Conservation (phyloP, 2,113 vertebrate species). For the Salvelinus sp. region DNA sequence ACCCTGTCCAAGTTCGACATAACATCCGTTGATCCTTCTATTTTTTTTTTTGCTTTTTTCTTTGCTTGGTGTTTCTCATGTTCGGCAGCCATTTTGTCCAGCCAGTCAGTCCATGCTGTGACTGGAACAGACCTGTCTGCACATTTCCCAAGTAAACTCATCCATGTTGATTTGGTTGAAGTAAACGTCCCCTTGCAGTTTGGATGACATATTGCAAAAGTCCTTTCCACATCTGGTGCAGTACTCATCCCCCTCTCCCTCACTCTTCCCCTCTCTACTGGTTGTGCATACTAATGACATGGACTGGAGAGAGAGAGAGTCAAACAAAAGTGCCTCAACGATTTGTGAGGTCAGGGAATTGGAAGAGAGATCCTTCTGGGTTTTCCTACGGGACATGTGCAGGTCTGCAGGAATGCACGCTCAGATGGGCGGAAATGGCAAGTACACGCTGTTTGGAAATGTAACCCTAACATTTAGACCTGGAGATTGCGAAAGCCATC, state of each 20-base stretch:
- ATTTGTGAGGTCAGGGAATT: constrained; percentile 14
- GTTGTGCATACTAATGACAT: constrained; percentile 12
- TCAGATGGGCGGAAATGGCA: constrained; percentile 43
- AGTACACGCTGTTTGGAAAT: constrained; percentile 54
- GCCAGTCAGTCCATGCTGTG: too few species aligned
- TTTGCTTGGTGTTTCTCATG: neutral
- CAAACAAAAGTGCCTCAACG: constrained; percentile 3
- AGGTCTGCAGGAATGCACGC: constrained; percentile 33
- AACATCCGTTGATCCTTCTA: constrained; percentile 36
- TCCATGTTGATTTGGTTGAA: constrained; percentile 20
- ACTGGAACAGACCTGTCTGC: neutral
- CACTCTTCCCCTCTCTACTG: neutral
- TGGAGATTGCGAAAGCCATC: constrained; percentile 41
- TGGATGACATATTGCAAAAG: constrained; percentile 68
- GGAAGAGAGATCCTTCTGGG: neutral
- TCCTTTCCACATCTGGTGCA: constrained; percentile 65
- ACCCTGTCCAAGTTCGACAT: neutral
- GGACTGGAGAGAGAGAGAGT: neutral
- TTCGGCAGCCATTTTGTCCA: neutral
- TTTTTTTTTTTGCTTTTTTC: constrained; percentile 26
- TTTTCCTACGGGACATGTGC: constrained; percentile 15
- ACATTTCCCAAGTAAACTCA: constrained; percentile 1
- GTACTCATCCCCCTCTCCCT: constrained; percentile 41
- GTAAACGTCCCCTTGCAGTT: constrained; percentile 51
- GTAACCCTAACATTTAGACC: constrained; percentile 52